Conservation (phyloP, 64 coral and sea anemone species). For the Montipora sp. region DNA sequence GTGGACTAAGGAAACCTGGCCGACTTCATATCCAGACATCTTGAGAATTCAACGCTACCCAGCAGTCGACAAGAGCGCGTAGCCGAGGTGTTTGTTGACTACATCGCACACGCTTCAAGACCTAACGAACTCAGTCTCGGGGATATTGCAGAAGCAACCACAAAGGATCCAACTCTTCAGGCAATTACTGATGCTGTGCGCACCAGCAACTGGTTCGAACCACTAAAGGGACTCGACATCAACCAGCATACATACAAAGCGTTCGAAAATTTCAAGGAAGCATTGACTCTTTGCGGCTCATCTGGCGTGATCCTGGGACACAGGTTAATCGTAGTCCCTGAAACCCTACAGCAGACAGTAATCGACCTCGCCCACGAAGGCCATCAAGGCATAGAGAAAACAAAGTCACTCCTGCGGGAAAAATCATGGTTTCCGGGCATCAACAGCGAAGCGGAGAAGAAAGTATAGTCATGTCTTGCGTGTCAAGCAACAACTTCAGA, state of each 20-base stretch:
- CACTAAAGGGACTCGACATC: not conserved
- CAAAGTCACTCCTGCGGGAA: not conserved
- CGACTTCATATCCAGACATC: conserved; percentile 52
- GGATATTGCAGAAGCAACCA: too few species aligned
- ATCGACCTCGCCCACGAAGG: not conserved
- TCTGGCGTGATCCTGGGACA: not conserved
- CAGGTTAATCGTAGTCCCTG: conserved; percentile 37
- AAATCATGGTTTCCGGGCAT: conserved; percentile 62
- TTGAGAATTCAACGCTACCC: conserved; percentile 31
- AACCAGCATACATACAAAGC: conserved; percentile 20
- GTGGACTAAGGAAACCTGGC: conserved; percentile 41
- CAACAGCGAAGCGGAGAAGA: conserved; percentile 39
- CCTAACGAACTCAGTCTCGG: conserved; percentile 48
- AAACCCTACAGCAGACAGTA: conserved; percentile 4
- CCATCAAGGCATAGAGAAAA: too few species aligned
- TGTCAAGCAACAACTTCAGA: conserved; percentile 64
- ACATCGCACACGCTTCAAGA: conserved; percentile 29
- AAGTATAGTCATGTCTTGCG: conserved; percentile 66
- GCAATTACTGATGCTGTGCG: too few species aligned
- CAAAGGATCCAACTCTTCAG: too few species aligned
- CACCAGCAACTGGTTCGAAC: too few species aligned
- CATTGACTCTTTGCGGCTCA: not conserved
- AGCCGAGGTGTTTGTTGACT: conserved; percentile 55
- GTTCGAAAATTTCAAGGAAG: not conserved
- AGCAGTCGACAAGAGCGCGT: conserved; percentile 56